Evolutionary conservation across 2,888 invertebrate species (phyloP).

Genomic region (Tholera decimalis): DNA sequence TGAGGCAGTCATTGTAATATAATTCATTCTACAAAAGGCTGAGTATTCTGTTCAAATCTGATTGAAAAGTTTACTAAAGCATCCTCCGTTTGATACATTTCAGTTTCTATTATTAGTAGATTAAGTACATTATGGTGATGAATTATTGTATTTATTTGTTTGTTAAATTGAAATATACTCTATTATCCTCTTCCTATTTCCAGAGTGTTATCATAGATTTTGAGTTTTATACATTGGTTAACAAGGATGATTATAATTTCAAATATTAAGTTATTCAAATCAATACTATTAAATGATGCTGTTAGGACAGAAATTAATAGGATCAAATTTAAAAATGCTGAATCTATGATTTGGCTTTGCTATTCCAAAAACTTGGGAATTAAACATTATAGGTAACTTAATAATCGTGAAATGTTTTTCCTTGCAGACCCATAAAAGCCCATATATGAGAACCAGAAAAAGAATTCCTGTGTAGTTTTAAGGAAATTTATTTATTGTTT

Average conservation of each 20-base stretch:
- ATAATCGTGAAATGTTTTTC: constrained; percentile 6
- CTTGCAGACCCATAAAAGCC: neutral
- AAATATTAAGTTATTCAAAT: no score
- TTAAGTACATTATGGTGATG: no score
- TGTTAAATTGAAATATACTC: no score
- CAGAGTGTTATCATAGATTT: no score
- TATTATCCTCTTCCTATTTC: no score
- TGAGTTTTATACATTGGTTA: no score
- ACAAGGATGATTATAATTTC: no score
- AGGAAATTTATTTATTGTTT: neutral
- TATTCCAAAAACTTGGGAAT: neutral
- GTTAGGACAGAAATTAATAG: no score
- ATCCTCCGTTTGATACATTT: neutral
- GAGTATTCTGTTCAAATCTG: neutral
- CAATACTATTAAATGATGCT: no score
- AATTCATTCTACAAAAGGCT: no score
- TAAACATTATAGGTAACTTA: neutral
- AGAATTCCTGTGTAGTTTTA: neutral
- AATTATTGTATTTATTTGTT: neutral
- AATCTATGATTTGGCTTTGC: neutral
- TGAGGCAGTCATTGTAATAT: no score
- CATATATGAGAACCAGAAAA: neutral
- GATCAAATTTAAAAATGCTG: no score
- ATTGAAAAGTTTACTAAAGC: constrained; percentile 1
- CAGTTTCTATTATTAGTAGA: neutral